Base-by-base conservation (phyloP, 2,888 invertebrate species). In the Molorchus minor region DNA sequence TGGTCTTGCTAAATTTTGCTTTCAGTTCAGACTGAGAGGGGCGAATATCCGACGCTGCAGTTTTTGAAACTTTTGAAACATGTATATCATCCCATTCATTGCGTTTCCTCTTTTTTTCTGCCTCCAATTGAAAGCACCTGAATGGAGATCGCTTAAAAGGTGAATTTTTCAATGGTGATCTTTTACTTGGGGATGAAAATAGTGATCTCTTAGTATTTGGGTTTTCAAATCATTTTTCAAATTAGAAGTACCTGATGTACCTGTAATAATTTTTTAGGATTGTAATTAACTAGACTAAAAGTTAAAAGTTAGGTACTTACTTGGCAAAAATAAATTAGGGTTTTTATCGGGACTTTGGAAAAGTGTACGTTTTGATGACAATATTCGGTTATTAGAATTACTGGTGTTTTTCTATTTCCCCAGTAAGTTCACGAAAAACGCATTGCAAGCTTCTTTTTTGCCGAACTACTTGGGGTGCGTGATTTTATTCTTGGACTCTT, bases 331-430 rank as follows among this genome's bases (percentile, higher is more conserved):
- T 17, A 67, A 57, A 57, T 59, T 68, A 46, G 64, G 61, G 51
- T 62, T 64, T 43, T 51, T 68, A 57, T 68, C 85, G 1, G 92
- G 91, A 74, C 91, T 92, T 69, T 90, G 86, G 70, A 92, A 92
- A 1, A 92, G 77, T 0, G 91, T 91, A 55, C 92, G 82, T 69
- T 90, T 92, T 0, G 88, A 74, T 15, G 66, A 67, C 43, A 69
- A 29, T 8, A 43, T 38, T 25, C 38, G 16, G 20, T 62, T 64
- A n/a, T 67, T 57, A 43, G 71, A 62, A 5, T 69, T 67, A 33
- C 62, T 56, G 15, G 70, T 53, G n/a, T 47, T 71, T 70, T 59
- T 76, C 71, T 35, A 72, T 67, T 38, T 66, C 68, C 13, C 75
- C 77, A 7, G 72, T 69, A 58, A 74, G 61, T 65, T 72, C 65